Base-by-base conservation (phyloP, 1,140 invertebrate species). In the Pentalonia nigronervosa region DNA sequence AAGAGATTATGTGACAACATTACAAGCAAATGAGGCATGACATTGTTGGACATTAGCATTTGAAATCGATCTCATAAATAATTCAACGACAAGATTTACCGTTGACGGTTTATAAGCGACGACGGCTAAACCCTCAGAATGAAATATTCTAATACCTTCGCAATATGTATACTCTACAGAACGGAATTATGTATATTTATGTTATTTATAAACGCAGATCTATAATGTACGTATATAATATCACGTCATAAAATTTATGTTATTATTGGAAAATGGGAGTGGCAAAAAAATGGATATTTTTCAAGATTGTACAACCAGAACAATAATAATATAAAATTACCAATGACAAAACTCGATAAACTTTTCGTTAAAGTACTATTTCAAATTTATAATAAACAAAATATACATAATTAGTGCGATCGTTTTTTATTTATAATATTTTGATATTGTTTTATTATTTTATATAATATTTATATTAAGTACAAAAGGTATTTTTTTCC, bases 21-120 rank as follows among this genome's bases (percentile, higher is more conserved):
- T 93, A 93, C 91, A 93, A 93, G 34, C 91, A 93, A 93, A 93
- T 93, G 91, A 93, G 91, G 50, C 91, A 45, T 86, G 48, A 84
- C 81, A 93, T 93, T 86, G 76, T 93, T 83, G 34, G 81, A 84
- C 81, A 93, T 93, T 93, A 86, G 81, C 76, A 93, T 93, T 93
- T 67, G 91, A 93, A 92, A 93, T 93, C 91, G 91, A 93, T 86
- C 81, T 93, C 91, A 93, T 93, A 93, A 93, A 93, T 93, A 93
- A 93, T 93, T 93, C 91, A 93, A 84, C 81, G 25, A 84, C 91
- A 84, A 93, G 91, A 92, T 92, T 92, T 92, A 92, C 67, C 48
- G 91, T 84, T 93, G 91, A 84, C 50, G 91, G 76, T 93, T 93
- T 93, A 93, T 93, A 93, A 84, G 91, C 48, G 48, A 86, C 76